Percentiles rank a stretch among this genome's conserved stretches.
Conservation (phyloP, 2,888 invertebrate genomes). For the Pasiphila rectangulata region DNA sequence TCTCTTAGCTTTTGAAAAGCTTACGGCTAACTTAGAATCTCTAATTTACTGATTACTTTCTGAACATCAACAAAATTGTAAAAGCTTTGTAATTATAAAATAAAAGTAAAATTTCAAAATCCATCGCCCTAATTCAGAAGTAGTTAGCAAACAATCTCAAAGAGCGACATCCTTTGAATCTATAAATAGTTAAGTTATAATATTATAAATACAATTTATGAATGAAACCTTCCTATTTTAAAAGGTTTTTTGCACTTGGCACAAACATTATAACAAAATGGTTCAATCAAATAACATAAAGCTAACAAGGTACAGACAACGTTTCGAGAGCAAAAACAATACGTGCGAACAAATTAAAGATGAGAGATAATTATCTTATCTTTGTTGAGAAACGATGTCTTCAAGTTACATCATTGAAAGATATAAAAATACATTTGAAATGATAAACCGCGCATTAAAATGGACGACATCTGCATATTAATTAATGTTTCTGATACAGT, state of each 20-base stretch:
- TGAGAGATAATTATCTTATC: conserved; percentile 24
- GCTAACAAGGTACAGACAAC: conserved; percentile 5
- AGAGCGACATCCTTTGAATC: too few species aligned
- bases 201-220: too few species aligned
- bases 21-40: too few species aligned
- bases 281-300: conserved; percentile 13
- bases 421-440: not conserved
- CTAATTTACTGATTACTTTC: too few species aligned
- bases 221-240: too few species aligned
- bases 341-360: conserved; percentile 31
- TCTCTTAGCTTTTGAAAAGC: too few species aligned
- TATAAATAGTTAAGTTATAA: too few species aligned
- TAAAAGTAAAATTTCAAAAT: too few species aligned
- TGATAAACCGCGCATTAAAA: conserved; percentile 10
- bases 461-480: conserved; percentile 11
- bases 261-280: not conserved
- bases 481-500: conserved; percentile 11
- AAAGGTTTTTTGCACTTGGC: not conserved
- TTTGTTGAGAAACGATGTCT: conserved; percentile 1
- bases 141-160: too few species aligned
- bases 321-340: conserved; percentile 27
- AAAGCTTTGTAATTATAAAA: too few species aligned
- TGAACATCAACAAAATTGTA: too few species aligned
- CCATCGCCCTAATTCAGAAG: too few species aligned
- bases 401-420: conserved; percentile 9